Percentiles rank a stretch among this genome's conserved stretches.
These are phyloP conservation scores for Parnassius smintheus DNA, from an alignment of 2,888 invertebrate genomes.

Conservation along the genomic window DNA sequence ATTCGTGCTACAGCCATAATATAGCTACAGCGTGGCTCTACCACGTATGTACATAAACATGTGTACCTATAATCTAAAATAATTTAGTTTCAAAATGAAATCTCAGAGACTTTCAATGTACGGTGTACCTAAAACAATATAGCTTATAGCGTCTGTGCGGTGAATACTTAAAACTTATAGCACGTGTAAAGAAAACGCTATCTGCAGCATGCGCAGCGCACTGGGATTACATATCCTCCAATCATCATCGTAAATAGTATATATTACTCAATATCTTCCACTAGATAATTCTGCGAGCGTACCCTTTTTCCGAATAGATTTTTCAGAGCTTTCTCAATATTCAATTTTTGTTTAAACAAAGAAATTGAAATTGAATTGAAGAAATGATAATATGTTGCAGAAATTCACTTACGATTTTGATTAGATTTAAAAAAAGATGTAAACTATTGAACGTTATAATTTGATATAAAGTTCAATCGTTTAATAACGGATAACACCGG, in stretches of 20 bases:
- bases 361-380: slow-evolving; percentile 66
- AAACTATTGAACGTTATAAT: too few species aligned
- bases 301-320: slow-evolving; percentile 51
- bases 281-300: slow-evolving; percentile 42
- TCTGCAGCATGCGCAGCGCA: slow-evolving; percentile 64
- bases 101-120: too few species aligned
- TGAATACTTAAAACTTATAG: slow-evolving; percentile 10
- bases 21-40: too few species aligned
- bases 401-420: too few species aligned
- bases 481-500: too few species aligned
- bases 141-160: background rate
- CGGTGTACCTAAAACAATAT: too few species aligned
- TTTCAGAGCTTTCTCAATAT: slow-evolving; percentile 62
- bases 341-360: slow-evolving; percentile 69
- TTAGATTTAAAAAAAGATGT: too few species aligned
- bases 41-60: too few species aligned
- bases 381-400: slow-evolving; percentile 40
- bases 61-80: too few species aligned
- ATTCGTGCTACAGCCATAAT: too few species aligned
- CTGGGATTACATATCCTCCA: slow-evolving; percentile 64
- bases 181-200: slow-evolving; percentile 37
- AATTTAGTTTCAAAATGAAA: too few species aligned
- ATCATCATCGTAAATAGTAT: slow-evolving; percentile 67
- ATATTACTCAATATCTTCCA: slow-evolving; percentile 56
- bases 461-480: too few species aligned